A percentile compares a stretch with the other conserved stretches of the same genome.
These are phyloP conservation scores for Pangasianodon gigas DNA, from an alignment of 2,113 vertebrate species.

Conservation along the genomic window DNA sequence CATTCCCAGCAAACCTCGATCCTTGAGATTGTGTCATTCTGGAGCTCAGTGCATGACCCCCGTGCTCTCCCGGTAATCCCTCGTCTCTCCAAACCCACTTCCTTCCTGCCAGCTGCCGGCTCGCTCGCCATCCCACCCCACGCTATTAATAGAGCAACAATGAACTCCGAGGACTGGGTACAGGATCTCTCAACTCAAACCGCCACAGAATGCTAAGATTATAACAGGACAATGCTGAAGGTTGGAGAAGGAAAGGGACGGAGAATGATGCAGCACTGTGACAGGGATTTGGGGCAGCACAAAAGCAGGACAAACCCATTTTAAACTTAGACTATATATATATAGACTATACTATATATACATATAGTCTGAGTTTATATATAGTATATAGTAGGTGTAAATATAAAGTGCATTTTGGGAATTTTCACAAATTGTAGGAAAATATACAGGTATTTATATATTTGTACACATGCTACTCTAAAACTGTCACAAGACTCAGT, in stretches of 20 bases:
- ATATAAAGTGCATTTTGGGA: background rate
- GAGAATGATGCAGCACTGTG: conserved; percentile 8
- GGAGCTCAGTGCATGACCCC: conserved; percentile 22
- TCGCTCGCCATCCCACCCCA: conserved; percentile 34
- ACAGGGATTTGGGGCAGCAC: conserved; percentile 9
- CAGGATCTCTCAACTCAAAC: background rate
- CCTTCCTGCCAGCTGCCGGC: conserved; percentile 55
- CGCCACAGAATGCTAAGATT: background rate
- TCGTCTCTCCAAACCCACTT: conserved; percentile 46
- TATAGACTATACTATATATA: background rate
- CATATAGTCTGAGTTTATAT: background rate
- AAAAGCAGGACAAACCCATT: conserved; percentile 13
- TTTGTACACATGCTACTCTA: background rate
- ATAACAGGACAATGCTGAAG: conserved; percentile 1
- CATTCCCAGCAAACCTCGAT: conserved; percentile 13
- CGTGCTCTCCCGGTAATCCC: conserved; percentile 38
- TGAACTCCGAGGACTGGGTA: conserved; percentile 28
- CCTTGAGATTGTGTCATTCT: conserved; percentile 16
- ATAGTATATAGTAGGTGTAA: background rate
- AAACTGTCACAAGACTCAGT: background rate
- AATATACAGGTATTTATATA: background rate
- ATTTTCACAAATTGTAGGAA: background rate
- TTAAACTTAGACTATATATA: background rate
- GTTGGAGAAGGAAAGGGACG: background rate
- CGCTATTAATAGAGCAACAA: conserved; percentile 57